Evolutionary conservation across 2,888 invertebrate genomes (phyloP).

Genomic region (Harmothoe impar): DNA sequence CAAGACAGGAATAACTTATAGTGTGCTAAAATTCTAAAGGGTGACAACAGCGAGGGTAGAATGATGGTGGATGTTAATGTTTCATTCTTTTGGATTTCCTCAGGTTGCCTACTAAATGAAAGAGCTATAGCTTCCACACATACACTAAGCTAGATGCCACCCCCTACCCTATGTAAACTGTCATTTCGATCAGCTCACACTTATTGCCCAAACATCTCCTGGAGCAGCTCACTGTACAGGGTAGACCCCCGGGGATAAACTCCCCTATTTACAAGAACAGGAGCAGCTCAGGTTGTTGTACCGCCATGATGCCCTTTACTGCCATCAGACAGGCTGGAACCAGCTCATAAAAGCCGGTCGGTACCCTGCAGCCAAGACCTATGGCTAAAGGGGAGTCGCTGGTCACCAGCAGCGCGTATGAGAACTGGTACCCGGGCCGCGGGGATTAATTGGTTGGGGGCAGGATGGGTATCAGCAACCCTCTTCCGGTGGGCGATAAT

Average conservation of each 20-base stretch:
- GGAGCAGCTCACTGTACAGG: background rate
- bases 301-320: constrained; percentile 3
- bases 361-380: background rate
- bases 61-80: too few species aligned
- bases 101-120: too few species aligned
- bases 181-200: background rate
- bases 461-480: background rate
- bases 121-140: too few species aligned
- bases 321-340: background rate
- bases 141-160: too few species aligned
- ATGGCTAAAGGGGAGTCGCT: background rate
- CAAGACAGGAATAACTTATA: too few species aligned
- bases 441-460: background rate
- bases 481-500: constrained; percentile 2
- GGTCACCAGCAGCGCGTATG: background rate
- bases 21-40: too few species aligned
- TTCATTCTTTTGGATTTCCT: too few species aligned
- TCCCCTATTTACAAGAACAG: background rate
- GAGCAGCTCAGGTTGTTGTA: background rate
- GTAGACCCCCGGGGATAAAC: too few species aligned
- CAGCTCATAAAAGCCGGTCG: background rate
- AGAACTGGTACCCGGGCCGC: background rate
- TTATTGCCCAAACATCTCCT: background rate
- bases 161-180: too few species aligned
- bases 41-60: too few species aligned